phyloP scores from a whole-genome alignment of 2,888 invertebrate genomes.

The Leptopilina drosophilae region DNA sequence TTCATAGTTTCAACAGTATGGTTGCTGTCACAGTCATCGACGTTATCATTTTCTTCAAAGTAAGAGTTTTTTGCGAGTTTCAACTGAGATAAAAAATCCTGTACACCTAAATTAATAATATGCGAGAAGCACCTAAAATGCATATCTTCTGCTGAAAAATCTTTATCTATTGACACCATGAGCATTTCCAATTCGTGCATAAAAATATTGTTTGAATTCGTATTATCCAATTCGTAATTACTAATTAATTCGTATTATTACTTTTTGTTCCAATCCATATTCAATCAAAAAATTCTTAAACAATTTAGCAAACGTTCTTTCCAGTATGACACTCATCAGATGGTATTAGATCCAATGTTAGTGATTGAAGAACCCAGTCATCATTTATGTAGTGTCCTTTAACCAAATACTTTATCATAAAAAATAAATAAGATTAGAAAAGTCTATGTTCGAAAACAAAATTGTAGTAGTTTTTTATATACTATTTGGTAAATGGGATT shows the following conservation, averaged over 20 bases:
- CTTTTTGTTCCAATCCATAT: slow-evolving; percentile 21
- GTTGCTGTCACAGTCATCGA: slow-evolving; percentile 28
- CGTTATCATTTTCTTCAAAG: slow-evolving; percentile 39
- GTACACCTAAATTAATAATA: slow-evolving; percentile 61
- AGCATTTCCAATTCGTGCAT: slow-evolving; percentile 30
- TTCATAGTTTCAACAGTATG: neutral
- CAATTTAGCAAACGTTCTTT: slow-evolving; percentile 3
- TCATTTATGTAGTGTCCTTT: neutral
- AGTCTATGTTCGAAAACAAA: no score
- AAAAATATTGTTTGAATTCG: slow-evolving; percentile 38
- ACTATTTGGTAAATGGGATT: no score
- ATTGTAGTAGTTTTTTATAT: no score
- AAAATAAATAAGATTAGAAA: no score
- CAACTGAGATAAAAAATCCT: slow-evolving; percentile 52
- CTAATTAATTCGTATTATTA: no score
- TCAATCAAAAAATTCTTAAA: neutral
- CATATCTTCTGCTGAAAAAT: slow-evolving; percentile 48
- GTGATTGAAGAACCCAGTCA: neutral
- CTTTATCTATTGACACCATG: slow-evolving; percentile 44
- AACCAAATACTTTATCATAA: neutral
- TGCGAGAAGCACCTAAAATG: slow-evolving; percentile 65
- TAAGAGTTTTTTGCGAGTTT: slow-evolving; percentile 9
- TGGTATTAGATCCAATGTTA: neutral
- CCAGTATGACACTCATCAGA: neutral
- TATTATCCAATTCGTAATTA: slow-evolving; percentile 42